phyloP scores from a whole-genome alignment of 1,140 invertebrate genomes.

The Probaryconus sp. region DNA sequence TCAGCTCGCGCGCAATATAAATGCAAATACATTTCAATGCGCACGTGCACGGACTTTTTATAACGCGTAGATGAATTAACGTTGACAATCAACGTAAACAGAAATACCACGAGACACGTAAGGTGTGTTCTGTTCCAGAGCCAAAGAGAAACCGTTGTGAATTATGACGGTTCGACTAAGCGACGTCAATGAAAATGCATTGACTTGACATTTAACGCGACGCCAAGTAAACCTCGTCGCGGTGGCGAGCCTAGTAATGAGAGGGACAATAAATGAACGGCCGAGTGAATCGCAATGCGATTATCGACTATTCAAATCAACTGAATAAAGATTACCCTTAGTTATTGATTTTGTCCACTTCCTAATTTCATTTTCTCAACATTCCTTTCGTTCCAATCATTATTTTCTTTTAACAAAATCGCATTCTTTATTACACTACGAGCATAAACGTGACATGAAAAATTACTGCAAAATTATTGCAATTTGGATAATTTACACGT shows the following conservation, averaged over 20 bases:
- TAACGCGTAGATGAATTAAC: no score
- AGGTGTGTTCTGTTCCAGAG: neutral
- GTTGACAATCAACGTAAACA: no score
- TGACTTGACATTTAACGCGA: constrained; percentile 41
- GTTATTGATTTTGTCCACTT: constrained; percentile 3
- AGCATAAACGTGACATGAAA: no score
- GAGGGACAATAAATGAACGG: constrained; percentile 14
- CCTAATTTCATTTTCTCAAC: neutral
- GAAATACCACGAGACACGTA: no score
- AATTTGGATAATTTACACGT: no score
- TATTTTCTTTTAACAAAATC: no score
- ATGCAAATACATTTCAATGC: no score
- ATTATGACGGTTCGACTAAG: constrained; percentile 17
- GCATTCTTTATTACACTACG: no score
- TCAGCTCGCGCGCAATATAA: no score
- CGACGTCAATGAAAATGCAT: constrained; percentile 49
- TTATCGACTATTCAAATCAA: constrained; percentile 12
- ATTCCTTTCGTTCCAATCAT: no score
- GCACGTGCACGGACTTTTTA: no score
- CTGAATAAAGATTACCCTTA: constrained; percentile 1
- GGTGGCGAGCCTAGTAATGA: constrained; percentile 1
- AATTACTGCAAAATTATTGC: no score
- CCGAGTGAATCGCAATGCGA: constrained; percentile 8
- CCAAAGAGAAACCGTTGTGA: constrained; percentile 21
- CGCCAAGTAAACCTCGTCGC: constrained; percentile 10